These are phyloP conservation scores for Eugnorisma glareosa DNA, from an alignment of 2,888 invertebrate genomes.

Conservation along the genomic window DNA sequence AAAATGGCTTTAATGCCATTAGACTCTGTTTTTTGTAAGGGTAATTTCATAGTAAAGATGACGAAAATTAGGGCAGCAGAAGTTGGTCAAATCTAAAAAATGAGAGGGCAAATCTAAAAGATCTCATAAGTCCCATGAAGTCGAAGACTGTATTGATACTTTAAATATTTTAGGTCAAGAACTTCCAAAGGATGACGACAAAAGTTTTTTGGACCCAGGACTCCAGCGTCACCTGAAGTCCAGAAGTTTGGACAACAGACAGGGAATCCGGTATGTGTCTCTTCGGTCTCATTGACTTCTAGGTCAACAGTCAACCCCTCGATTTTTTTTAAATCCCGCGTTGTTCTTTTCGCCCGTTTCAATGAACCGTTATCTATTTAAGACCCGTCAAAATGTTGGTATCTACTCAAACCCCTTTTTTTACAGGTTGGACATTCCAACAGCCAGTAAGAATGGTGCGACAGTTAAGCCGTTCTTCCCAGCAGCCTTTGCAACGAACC, in stretches of 20 bases:
- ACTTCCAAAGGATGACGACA: not conserved
- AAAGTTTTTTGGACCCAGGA: not conserved
- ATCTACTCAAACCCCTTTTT: not conserved
- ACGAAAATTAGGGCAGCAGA: too few relatives aligned
- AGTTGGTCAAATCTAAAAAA: too few relatives aligned
- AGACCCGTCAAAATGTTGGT: not conserved
- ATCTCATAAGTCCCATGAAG: not conserved
- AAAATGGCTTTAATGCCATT: too few relatives aligned
- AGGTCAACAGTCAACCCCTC: not conserved
- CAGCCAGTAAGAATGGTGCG: not conserved
- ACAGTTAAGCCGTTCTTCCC: slow-evolving; percentile 27
- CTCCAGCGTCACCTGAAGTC: slow-evolving; percentile 16
- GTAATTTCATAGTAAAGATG: too few relatives aligned
- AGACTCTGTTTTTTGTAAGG: too few relatives aligned
- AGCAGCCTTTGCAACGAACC: slow-evolving; percentile 33
- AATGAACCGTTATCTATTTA: not conserved
- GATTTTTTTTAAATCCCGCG: not conserved
- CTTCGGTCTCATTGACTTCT: not conserved
- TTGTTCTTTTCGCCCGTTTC: not conserved
- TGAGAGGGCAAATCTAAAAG: too few relatives aligned
- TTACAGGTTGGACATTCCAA: slow-evolving; percentile 23
- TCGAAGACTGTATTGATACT: not conserved
- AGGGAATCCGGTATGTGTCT: slow-evolving; percentile 6
- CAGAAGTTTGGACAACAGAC: slow-evolving; percentile 27
- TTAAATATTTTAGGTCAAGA: slow-evolving; percentile 25